These are phyloP conservation scores for Thera britannica DNA, from an alignment of 2,888 invertebrate species.

Conservation along the genomic window DNA sequence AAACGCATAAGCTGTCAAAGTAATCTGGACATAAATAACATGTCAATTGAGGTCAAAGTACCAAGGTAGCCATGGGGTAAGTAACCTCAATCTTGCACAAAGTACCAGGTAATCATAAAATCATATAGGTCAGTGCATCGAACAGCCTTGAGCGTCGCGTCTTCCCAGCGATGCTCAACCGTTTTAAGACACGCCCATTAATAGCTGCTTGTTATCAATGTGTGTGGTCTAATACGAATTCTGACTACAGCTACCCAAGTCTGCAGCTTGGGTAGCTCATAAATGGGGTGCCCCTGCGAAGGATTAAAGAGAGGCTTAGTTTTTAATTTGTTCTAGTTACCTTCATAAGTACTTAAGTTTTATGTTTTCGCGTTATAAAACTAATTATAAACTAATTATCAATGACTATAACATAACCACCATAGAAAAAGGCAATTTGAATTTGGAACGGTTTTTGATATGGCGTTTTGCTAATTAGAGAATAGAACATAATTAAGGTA, in stretches of 20 bases:
- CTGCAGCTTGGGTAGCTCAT: too few relatives aligned
- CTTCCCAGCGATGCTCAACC: slow-evolving; percentile 20
- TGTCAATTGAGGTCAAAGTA: slow-evolving; percentile 6
- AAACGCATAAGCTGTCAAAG: neutral
- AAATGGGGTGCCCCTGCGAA: slow-evolving; percentile 11
- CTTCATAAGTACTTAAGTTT: neutral
- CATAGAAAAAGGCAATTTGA: too few relatives aligned
- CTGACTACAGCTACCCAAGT: too few relatives aligned
- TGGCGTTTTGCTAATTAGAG: too few relatives aligned
- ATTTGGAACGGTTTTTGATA: too few relatives aligned
- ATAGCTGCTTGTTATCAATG: neutral
- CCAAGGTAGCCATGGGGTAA: slow-evolving; percentile 3
- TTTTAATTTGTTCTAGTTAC: neutral
- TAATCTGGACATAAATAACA: neutral
- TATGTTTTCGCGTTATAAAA: neutral
- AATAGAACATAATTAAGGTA: too few relatives aligned
- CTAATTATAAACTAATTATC: too few relatives aligned
- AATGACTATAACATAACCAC: too few relatives aligned
- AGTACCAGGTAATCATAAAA: slow-evolving; percentile 62
- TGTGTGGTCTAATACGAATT: neutral
- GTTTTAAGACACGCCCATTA: slow-evolving; percentile 15
- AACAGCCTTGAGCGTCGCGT: slow-evolving; percentile 34
- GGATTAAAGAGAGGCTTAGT: neutral
- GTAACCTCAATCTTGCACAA: slow-evolving; percentile 21
- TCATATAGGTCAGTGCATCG: slow-evolving; percentile 61